Base-by-base conservation (phyloP, 2,888 invertebrate genomes). In the Mimumesa dahlbomi region DNA sequence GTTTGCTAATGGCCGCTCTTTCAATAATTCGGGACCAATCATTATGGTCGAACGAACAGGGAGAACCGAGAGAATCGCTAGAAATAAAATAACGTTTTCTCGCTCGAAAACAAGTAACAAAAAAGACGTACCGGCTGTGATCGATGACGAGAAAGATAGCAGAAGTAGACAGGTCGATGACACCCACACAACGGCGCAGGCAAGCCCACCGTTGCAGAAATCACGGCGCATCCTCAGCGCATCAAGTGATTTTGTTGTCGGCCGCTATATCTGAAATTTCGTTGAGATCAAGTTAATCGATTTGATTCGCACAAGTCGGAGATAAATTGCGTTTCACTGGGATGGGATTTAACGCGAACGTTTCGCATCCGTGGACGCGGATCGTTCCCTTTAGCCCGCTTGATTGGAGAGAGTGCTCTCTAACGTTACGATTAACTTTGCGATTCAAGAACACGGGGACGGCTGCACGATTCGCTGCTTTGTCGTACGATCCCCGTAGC, bases 181-280 rank as follows among this genome's bases (percentile, higher is more conserved):
- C 83, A 85, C 84, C 84, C 83, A 85, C 82, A 84, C 85, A 82
- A 83, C 81, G 83, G 86, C 78, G 85, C 84, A 85, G 81, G 83
- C 82, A 79, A 81, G 79, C 82, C 84, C 82, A 83, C 85, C 84
- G 84, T 85, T 87, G 82, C 77, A 85, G 68, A 83, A 84, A 83
- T 84, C 85, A 83, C 84, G 84, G 82, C 82, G 87, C 88, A 89
- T 89, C 85, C 85, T 89, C 87, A 82, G 84, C 84, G 82, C 88
- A 89, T 89, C 85, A 86, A 88, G 79, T 84, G 77, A 79, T 81
- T 84, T 84, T 84, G 75, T 38, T 59, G 57, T 49, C 70, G 56
- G 50, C 73, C 76, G 61, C 69, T 75, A 68, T 61, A 75, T 71
- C 85, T 85, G 80, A 14, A 85, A 84, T 49, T 31, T n/a, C n/a